Evolutionary conservation across 2,797 vertebrate species (phyloP), one percentile per base, ranked within the genome.

Genomic region (Channa striata): DNA sequence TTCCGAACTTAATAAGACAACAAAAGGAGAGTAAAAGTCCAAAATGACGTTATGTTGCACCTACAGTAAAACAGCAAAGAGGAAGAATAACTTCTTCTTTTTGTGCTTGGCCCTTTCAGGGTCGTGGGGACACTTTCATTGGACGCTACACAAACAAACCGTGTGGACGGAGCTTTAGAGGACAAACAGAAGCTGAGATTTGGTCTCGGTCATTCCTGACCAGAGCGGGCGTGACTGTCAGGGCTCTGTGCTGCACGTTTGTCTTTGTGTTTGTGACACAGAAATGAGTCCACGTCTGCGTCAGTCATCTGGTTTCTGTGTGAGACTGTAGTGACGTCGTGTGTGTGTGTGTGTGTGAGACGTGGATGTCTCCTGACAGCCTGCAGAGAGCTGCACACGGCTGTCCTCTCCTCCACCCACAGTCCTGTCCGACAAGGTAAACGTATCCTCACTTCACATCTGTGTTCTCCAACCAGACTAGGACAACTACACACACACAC

Each of bases 331-430:
- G n/a, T n/a, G n/a, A n/a, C n/a, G n/a, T n/a, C 43, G 49, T 67
- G 66, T 65, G 49, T 13, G 63, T 42, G 43, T 56, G 57, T 59
- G 65, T 37, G 51, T 60, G 54, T 20, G 77, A 13, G 85, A 85
- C 20, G 47, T 19, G 20, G 64, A 89, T 81, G 51, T 4, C 11
- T 71, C 36, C 70, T 82, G 86, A 88, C 90, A 85, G 83, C 71
- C 40, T 70, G 66, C 87, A 80, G 80, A 78, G 74, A 83, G 69
- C 57, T 83, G 81, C 83, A 84, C 80, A 67, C 62, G 48, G 68
- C 59, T 50, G 71, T 80, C 75, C 77, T 77, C 56, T 80, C 71
- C 67, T 78, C 67, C 82, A 75, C 76, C 72, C 80, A 77, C 74
- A 69, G 67, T 61, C 69, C 69, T 81, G 78, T 79, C 83, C 59